Evolutionary conservation across 30 jellyfish, hydroid and myxozoan genomes (phyloP), one percentile per base, ranked within the genome.

Genomic region (Phacellophora camtschatica): DNA sequence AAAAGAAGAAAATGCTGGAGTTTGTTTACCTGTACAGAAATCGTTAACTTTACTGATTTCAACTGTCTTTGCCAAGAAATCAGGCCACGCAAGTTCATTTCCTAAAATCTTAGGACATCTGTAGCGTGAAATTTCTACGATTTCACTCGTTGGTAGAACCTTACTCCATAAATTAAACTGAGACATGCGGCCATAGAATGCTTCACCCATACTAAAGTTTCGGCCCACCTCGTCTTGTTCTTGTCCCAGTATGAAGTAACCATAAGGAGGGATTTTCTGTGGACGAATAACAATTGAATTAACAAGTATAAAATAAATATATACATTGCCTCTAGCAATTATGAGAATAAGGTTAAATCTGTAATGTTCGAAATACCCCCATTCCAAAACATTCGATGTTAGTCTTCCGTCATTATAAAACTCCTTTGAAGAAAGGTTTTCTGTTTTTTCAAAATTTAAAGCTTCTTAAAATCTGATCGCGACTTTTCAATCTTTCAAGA

Each of bases 151-250:
- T 10, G 97, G 59, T 9, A 85, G 75, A 19, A 91, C 96, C 25
- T 68, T 59, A 78, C 82, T 82, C 96, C 96, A 93, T 56, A 93
- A 16, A 57, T 93, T 93, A 15, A 93, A 57, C 53, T 93, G 99
- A 11, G 94, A 66, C 37, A 93, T 77, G 42, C 90, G 55, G 54
- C 99, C 99, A 46, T 78, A 85, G 55, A 93, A 86, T 20, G 99
- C 92, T 81, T 93, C 99, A 12, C 92, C 87, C 55, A 94, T 82
- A 86, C 99, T 93, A 84, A 93, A 93, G 53, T 93, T 93, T 39
- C 99, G 66, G 34, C 99, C 99, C 30, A 93, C 96, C 68, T 93
- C 99, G 59, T 93, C 99, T 71, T 93, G 99, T 43, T 93, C 99
- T 87, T 93, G 99, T 15, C 99, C 99, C 7, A 93, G 74, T 7